A percentile compares a stretch with the other conserved stretches of the same genome.
These are phyloP conservation scores for Dolichopus griseipennis DNA, from an alignment of 2,888 invertebrate genomes.

Conservation along the genomic window DNA sequence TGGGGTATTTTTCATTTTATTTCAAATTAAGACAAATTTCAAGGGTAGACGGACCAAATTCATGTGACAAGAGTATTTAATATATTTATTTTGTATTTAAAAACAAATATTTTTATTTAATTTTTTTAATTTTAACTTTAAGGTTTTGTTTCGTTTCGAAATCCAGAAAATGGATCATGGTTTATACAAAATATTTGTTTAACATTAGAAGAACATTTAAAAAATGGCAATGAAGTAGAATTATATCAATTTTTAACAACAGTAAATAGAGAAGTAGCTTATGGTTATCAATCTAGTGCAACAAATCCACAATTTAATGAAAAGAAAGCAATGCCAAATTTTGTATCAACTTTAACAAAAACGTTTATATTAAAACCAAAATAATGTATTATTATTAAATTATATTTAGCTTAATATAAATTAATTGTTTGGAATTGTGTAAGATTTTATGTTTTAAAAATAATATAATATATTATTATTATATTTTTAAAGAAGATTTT, in stretches of 20 bases:
- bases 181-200: constrained; percentile 60
- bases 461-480: no score
- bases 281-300: constrained; percentile 53
- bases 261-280: constrained; percentile 54
- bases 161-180: constrained; percentile 59
- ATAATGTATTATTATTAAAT: background rate
- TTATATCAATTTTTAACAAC: constrained; percentile 55
- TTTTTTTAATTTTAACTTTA: background rate
- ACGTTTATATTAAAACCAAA: constrained; percentile 34
- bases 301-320: constrained; percentile 42
- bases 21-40: no score
- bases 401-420: no score
- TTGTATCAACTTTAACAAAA: constrained; percentile 58
- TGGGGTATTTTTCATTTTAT: no score
- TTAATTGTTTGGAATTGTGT: no score
- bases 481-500: no score
- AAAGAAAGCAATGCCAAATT: constrained; percentile 61
- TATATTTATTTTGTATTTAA: no score
- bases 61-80: no score
- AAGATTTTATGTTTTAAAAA: no score
- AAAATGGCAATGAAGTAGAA: constrained; percentile 45
- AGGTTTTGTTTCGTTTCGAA: constrained; percentile 60
- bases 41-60: no score
- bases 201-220: constrained; percentile 43
- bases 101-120: background rate